Evolutionary conservation across 2,797 vertebrate species (phyloP).

Genomic region (Eulemur mongoz): DNA sequence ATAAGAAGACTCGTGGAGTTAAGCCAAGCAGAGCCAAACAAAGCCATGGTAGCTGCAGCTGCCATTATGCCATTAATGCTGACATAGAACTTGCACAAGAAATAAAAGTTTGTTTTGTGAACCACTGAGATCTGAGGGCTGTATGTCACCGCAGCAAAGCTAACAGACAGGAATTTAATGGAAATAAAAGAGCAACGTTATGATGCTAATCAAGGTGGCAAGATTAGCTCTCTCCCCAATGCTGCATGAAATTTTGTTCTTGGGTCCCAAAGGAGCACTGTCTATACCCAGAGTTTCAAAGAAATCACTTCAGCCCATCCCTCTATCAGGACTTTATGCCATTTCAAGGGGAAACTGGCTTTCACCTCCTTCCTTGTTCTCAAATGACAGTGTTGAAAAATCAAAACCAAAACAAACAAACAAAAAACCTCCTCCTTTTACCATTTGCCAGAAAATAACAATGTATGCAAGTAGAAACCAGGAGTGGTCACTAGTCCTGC

Average conservation of each 20-base stretch:
- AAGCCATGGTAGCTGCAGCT: not conserved
- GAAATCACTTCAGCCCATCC: not conserved
- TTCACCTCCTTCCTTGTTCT: not conserved
- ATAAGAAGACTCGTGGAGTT: not conserved
- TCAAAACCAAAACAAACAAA: conserved; percentile 9
- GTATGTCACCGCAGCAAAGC: not conserved
- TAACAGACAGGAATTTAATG: not conserved
- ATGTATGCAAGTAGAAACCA: not conserved
- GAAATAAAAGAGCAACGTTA: not conserved
- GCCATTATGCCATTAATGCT: not conserved
- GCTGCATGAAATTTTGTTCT: not conserved
- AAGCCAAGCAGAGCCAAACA: not conserved
- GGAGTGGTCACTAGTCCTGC: not conserved
- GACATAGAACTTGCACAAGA: not conserved
- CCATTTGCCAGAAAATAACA: not conserved
- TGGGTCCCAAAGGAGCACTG: not conserved
- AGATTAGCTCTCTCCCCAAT: not conserved
- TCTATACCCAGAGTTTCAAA: not conserved
- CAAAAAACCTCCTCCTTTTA: not conserved
- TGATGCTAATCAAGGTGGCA: not conserved
- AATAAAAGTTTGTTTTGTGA: conserved; percentile 16
- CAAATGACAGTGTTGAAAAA: conserved; percentile 8
- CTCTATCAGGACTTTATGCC: not conserved
- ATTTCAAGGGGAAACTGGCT: not conserved
- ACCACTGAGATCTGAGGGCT: not conserved